Conservation (phyloP, 2,797 vertebrate genomes). For the Sebastes dallii region DNA sequence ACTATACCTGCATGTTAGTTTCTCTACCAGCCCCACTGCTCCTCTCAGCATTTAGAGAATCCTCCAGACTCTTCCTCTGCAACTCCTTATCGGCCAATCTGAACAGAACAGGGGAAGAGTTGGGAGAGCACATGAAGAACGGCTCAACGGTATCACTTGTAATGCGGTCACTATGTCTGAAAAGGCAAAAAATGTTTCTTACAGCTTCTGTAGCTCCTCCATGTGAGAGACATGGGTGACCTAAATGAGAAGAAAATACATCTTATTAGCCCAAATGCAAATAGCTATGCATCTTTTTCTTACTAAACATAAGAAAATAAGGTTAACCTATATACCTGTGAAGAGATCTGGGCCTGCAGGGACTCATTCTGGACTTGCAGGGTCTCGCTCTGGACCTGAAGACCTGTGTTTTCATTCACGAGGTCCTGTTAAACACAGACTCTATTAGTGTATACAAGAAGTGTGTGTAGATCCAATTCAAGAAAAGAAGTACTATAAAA, state of each 20-base stretch:
- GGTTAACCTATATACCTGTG: conserved; percentile 85
- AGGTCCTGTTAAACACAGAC: conserved; percentile 85
- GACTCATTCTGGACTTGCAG: conserved; percentile 89
- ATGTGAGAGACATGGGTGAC: conserved; percentile 90
- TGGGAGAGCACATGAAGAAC: background rate
- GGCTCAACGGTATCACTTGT: background rate
- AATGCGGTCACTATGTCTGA: background rate
- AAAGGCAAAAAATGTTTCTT: conserved; percentile 49
- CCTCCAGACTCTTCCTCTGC: conserved; percentile 94
- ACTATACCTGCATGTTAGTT: conserved; percentile 92
- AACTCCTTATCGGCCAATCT: conserved; percentile 96
- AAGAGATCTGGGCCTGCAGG: conserved; percentile 90
- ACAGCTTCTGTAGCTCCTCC: conserved; percentile 98
- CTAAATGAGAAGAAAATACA: conserved; percentile 74
- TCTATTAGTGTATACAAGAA: background rate
- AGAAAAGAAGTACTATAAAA: background rate
- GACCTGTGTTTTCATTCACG: conserved; percentile 91
- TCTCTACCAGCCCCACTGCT: conserved; percentile 90
- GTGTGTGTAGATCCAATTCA: background rate
- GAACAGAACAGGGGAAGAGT: conserved; percentile 5
- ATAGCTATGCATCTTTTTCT: background rate
- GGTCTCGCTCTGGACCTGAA: conserved; percentile 90
- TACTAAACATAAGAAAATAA: background rate
- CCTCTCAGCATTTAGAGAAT: conserved; percentile 91
- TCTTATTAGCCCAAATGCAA: conserved; percentile 42